phyloP scores from a whole-genome alignment of 2,888 invertebrate species.

The Ochropleura plecta region DNA sequence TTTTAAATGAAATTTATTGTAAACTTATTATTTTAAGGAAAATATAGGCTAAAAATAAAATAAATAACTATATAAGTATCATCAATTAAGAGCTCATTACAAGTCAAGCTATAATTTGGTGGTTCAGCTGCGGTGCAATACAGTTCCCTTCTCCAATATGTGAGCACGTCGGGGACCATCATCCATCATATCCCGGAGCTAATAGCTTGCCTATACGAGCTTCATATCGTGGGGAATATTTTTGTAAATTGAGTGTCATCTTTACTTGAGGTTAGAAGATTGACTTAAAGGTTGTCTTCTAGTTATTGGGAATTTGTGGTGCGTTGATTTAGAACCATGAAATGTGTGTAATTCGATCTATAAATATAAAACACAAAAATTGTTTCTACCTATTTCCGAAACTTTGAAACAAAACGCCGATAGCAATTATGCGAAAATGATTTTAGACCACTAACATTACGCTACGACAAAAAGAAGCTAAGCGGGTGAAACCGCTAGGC shows the following conservation, averaged over 20 bases:
- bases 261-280: background rate
- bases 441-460: too few species aligned
- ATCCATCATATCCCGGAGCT: constrained; percentile 59
- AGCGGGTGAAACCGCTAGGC: too few species aligned
- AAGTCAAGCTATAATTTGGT: constrained; percentile 20
- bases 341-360: too few species aligned
- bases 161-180: constrained; percentile 29
- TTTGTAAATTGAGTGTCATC: constrained; percentile 43
- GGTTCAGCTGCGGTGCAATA: constrained; percentile 39
- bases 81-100: constrained; percentile 33
- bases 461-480: too few species aligned
- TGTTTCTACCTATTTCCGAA: too few species aligned
- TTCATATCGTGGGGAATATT: constrained; percentile 32
- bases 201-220: constrained; percentile 50
- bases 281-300: background rate
- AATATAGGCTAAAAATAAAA: too few species aligned
- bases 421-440: too few species aligned
- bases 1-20: too few species aligned
- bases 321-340: too few species aligned
- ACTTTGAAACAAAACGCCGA: too few species aligned
- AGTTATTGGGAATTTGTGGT: background rate
- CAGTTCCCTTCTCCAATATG: constrained; percentile 55
- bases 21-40: too few species aligned
- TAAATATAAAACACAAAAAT: too few species aligned
- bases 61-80: background rate